Evolutionary conservation across 1,140 invertebrate species (phyloP), one percentile per base, ranked within the genome.

Genomic region (Akabosia matsudoensis): DNA sequence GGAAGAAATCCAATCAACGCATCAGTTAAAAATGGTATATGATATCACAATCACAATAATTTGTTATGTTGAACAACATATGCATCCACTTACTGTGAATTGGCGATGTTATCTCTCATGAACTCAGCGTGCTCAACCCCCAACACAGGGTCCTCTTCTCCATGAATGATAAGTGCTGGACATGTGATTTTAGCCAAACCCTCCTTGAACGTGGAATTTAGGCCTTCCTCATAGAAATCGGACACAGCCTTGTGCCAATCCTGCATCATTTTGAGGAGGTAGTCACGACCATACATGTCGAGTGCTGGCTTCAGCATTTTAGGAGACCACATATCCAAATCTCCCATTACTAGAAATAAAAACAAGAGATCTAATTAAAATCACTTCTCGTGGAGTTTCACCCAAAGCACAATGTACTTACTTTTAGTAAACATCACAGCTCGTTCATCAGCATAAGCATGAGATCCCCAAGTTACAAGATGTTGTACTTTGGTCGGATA

Each of bases 81-180:
- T 45, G 37, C 18, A 75, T 33, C 26, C 33, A 71, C 28, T 85
- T 86, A 92, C 91, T 85, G 88, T 16, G 90, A 88, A 78, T 88
- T 85, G 78, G 85, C 84, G 74, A 94, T 92, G 81, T 92, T 85
- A n/a, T 89, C 85, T 51, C 88, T 85, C 31, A 94, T 83, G 84
- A 90, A 90, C 3, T 87, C 85, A 0, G 91, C 88, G 86, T 96
- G 94, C 75, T 91, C 88, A 24, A 84, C 82, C 0, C 89, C 87
- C n/a, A 96, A 89, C 83, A 94, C 85, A 0, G 89, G 87, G 85
- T 96, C 94, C 83, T 93, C 92, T 64, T 89, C 87, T 0, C 93
- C 94, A 83, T 95, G 92, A 31, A 96, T 82, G 76, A 96, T 91
- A 7, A 94, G 88, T 16, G 92, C 93, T 0, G 91, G 90, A 79